Evolutionary conservation across 92 coral and sea anemone species (phyloP).

Genomic region (Metridium senile): DNA sequence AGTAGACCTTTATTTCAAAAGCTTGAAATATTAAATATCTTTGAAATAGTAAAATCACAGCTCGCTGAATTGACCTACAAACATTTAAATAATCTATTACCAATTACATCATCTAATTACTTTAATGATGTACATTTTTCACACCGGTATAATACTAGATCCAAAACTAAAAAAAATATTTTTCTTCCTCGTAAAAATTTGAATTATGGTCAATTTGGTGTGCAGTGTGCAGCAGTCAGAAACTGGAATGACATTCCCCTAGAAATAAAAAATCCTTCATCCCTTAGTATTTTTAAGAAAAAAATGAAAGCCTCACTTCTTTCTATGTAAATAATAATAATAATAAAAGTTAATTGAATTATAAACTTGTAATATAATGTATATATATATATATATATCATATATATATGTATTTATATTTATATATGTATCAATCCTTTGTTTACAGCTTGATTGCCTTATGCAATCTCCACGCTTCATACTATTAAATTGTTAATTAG

Average conservation of each 20-base stretch:
- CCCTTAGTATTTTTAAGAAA: constrained; percentile 2
- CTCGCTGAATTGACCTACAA: not conserved
- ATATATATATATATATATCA: too few relatives aligned
- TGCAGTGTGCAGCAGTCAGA: not conserved
- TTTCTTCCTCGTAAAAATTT: not conserved
- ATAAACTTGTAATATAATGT: too few relatives aligned
- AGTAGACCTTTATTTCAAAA: constrained; percentile 13
- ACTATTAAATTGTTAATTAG: too few relatives aligned
- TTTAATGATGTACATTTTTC: not conserved
- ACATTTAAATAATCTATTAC: not conserved
- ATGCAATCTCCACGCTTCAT: too few relatives aligned
- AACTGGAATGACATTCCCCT: not conserved
- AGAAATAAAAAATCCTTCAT: not conserved
- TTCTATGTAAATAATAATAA: not conserved
- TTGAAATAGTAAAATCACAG: not conserved
- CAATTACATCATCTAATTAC: not conserved
- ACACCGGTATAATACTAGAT: not conserved
- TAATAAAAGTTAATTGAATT: too few relatives aligned
- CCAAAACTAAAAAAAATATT: not conserved
- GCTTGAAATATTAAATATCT: constrained; percentile 8
- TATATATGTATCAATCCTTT: too few relatives aligned
- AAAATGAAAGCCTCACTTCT: not conserved
- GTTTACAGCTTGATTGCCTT: too few relatives aligned
- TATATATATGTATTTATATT: too few relatives aligned
- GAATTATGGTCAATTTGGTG: not conserved